Base-by-base conservation (phyloP, 2,797 vertebrate species). In the Australoheros facetus region DNA sequence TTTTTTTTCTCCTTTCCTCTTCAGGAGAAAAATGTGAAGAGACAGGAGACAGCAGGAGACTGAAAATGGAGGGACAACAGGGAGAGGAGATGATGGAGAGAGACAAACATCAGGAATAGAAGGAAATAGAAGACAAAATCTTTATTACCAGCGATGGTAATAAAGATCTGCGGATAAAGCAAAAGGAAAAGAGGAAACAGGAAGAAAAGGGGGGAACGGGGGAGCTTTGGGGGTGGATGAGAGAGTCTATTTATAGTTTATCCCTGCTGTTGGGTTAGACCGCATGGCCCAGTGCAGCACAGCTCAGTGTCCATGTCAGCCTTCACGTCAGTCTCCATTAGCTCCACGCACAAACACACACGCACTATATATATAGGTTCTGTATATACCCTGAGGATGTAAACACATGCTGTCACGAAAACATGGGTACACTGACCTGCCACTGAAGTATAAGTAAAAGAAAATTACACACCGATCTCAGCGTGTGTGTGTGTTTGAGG, bases 161-260 rank as follows among this genome's bases (percentile, higher is more conserved):
- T 69, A 72, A 85, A 83, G 58, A 74, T 84, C 66, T 83, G 37
- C 77, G 88, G 80, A 87, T 83, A 58, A 81, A 76, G 71, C 73
- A 62, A 79, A 78, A 70, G 59, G 21, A 78, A 82, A 75, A 76
- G 74, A 80, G 51, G 80, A 72, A 89, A 83, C 12, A 34, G 73
- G 72, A 76, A 62, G 56, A 56, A 59, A 81, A 80, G 30, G 7
- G 7, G 9, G 30, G 80, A 56, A 57, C 73, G 64, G 81, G 51
- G 62, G 64, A 73, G 64, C 42, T 58, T 70, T 75, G 78, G 86
- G 80, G 83, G 71, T 82, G 81, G 83, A 86, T 81, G 81, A 84
- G 81, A 89, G 79, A n/a, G 60, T 91, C 89, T 95, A 95, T 95
- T 94, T 94, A 92, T 94, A 95, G 91, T 93, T 89, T 82, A 90